Evolutionary conservation across 2,113 vertebrate species (phyloP).

Genomic region (Indri indri): DNA sequence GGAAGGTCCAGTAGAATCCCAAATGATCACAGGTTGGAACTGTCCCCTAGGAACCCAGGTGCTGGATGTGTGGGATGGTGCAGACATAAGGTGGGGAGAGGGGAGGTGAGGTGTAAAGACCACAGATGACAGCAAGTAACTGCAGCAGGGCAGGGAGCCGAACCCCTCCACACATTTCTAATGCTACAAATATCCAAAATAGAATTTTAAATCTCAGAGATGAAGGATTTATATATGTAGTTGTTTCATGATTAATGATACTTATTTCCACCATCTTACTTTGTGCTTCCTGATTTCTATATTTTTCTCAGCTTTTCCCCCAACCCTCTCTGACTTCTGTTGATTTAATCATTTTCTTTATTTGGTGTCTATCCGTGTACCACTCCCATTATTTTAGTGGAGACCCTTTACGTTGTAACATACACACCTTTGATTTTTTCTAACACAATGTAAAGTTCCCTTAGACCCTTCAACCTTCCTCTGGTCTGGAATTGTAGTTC

Average conservation of each 20-base stretch:
- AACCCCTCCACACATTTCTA: not conserved
- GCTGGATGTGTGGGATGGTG: too few relatives aligned
- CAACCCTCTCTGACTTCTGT: not conserved
- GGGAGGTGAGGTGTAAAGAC: not conserved
- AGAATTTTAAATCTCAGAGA: not conserved
- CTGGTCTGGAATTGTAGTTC: not conserved
- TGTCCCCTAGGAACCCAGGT: not conserved
- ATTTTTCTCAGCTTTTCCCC: not conserved
- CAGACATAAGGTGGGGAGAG: rapidly evolving
- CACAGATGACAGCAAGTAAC: not conserved
- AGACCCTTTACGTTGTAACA: not conserved
- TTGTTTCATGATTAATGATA: not conserved
- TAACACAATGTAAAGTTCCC: not conserved
- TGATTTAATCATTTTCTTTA: not conserved
- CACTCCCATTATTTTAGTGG: not conserved
- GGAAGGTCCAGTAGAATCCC: not conserved
- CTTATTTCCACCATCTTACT: not conserved
- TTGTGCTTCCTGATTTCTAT: not conserved
- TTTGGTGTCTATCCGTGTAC: too few relatives aligned
- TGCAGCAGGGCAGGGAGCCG: not conserved
- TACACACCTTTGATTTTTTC: not conserved
- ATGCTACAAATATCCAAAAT: not conserved
- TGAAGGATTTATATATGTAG: not conserved
- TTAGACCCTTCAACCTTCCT: not conserved
- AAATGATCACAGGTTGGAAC: too few relatives aligned